Evolutionary conservation across 2,113 vertebrate species (phyloP), one percentile per base, ranked within the genome.

Genomic region (Corythornis cristatus): DNA sequence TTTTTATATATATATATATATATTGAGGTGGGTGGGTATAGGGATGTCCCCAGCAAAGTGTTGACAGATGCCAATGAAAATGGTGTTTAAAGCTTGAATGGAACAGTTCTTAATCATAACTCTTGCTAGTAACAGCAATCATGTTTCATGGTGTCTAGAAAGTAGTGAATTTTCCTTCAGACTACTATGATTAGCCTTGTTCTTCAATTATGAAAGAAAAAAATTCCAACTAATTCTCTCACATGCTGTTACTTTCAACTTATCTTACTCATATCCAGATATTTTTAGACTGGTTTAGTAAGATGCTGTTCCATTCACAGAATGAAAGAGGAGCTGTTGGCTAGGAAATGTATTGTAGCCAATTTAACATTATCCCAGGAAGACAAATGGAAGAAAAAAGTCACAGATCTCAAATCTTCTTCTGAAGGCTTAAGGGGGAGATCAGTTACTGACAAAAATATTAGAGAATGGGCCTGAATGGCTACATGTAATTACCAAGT

Each of bases 11-110:
- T n/a, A n/a, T n/a, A n/a, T n/a, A n/a, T n/a, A 37, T 70, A 33
- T 35, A 68, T 71, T 20, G 28, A 7, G 8, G 12, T 6, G 13
- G 2, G 3, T 3, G 3, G 26, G 20, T 23, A 26, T 0, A 23
- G 15, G 3, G 3, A n/a, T 45, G 21, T 68, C 91, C 22, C 53
- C 18, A 88, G 54, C 19, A 57, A 50, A 82, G 23, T 35, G 8
- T 66, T 87, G 74, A 67, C 11, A 66, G 40, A 11, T 57, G 7
- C 23, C 21, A 87, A 12, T 72, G 74, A 3, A 35, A 65, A 74
- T n/a, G 19, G 20, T 76, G 54, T 40, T 29, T 53, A 43, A 87
- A 89, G 22, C 8, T 79, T 57, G 46, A 84, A 70, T 33, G 16
- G 70, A 93, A 35, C 19, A 37, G 29, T 82, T 87, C 10, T 56